Evolutionary conservation across 2,797 vertebrate genomes (phyloP).

Genomic region (Chromobotia macracanthus): DNA sequence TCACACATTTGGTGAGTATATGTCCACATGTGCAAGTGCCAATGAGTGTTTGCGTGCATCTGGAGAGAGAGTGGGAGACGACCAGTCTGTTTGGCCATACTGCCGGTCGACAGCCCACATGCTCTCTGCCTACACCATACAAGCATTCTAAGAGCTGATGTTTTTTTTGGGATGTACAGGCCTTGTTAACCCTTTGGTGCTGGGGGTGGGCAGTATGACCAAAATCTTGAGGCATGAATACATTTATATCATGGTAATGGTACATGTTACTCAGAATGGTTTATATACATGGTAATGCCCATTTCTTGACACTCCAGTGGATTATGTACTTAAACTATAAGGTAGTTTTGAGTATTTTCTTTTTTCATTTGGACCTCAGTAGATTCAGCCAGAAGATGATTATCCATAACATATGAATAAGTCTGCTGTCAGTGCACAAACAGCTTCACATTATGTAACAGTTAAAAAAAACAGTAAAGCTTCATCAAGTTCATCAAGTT

Average conservation of each 20-base stretch:
- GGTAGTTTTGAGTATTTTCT: constrained; percentile 9
- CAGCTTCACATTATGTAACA: constrained; percentile 28
- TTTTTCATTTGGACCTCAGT: constrained; percentile 18
- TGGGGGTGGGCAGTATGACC: too few relatives aligned
- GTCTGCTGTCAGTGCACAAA: not conserved
- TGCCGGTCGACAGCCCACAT: constrained; percentile 71
- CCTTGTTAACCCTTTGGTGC: not conserved
- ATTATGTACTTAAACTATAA: not conserved
- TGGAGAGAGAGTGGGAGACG: constrained; percentile 77
- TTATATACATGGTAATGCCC: too few relatives aligned
- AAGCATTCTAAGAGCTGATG: constrained; percentile 36
- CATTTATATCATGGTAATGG: too few relatives aligned
- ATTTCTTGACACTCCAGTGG: not conserved
- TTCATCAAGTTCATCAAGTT: too few relatives aligned
- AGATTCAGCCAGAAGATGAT: not conserved
- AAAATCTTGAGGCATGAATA: too few relatives aligned
- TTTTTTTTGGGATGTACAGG: constrained; percentile 11
- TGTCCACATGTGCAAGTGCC: constrained; percentile 52
- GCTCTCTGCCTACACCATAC: constrained; percentile 61
- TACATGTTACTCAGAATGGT: too few relatives aligned
- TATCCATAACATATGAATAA: constrained; percentile 11
- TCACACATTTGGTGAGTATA: constrained; percentile 57
- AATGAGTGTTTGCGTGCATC: constrained; percentile 68
- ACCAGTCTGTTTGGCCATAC: constrained; percentile 79
- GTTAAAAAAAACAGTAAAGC: too few relatives aligned